phyloP scores from a whole-genome alignment of 2,113 vertebrate genomes.

The Grammomys dolichurus region DNA sequence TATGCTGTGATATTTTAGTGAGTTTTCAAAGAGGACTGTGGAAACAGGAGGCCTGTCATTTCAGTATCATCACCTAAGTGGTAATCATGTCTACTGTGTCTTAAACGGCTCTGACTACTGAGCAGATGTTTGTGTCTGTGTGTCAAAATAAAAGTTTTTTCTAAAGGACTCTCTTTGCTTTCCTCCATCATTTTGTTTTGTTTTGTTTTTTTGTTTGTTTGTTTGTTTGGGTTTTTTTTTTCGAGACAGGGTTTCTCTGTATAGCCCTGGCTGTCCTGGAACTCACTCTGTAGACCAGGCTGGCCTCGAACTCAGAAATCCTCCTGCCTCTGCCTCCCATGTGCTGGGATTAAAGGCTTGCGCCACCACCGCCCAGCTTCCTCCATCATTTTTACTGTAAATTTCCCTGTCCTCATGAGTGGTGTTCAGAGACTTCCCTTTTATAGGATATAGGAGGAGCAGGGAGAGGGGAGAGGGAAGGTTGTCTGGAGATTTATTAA shows the following conservation, averaged over 20 bases:
- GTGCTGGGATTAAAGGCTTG: too few species aligned
- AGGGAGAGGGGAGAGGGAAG: neutral
- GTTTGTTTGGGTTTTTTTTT: too few species aligned
- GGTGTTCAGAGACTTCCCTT: neutral
- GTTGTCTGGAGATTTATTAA: neutral
- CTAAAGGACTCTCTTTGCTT: slow-evolving; percentile 11
- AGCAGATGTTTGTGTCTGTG: slow-evolving; percentile 76
- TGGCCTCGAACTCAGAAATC: too few species aligned
- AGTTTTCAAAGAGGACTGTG: slow-evolving; percentile 65
- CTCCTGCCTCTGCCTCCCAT: too few species aligned
- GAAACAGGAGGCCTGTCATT: slow-evolving; percentile 58
- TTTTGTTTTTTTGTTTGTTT: too few species aligned
- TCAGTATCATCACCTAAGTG: slow-evolving; percentile 69
- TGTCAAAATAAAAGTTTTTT: slow-evolving; percentile 86
- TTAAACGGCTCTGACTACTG: slow-evolving; percentile 74
- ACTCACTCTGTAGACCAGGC: too few species aligned
- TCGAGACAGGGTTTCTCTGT: too few species aligned
- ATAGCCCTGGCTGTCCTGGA: too few species aligned
- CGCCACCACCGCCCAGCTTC: neutral
- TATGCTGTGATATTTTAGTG: slow-evolving; percentile 55
- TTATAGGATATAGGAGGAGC: neutral
- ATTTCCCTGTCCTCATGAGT: neutral
- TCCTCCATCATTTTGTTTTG: slow-evolving; percentile 38
- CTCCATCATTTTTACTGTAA: slow-evolving; percentile 44
- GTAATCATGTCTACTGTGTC: slow-evolving; percentile 69